Conservation (phyloP, 2,113 vertebrate species). For the Leucopternis melanops region DNA sequence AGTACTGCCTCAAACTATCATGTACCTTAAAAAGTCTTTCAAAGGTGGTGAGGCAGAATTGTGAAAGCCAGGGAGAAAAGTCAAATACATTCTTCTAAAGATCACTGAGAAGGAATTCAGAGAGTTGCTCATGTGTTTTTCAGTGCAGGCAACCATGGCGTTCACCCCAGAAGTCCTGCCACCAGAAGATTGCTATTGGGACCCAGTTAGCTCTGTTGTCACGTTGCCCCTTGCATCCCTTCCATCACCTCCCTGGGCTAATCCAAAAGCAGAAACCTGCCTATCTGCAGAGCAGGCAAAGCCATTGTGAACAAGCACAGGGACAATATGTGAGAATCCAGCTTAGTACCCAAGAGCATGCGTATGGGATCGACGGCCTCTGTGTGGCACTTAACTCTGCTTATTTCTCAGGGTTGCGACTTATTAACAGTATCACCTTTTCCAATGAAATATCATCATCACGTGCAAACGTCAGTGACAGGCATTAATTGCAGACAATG, state of each 20-base stretch:
- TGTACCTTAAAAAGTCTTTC: background rate
- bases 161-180: background rate
- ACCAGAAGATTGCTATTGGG: background rate
- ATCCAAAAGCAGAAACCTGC: background rate
- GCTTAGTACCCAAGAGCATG: background rate
- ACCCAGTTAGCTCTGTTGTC: background rate
- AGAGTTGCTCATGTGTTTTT: background rate
- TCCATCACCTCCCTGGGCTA: background rate
- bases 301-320: background rate
- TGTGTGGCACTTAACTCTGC: background rate
- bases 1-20: background rate
- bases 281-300: background rate
- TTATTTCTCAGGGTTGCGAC: slow-evolving; percentile 31
- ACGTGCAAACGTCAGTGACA: slow-evolving; percentile 58
- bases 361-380: background rate
- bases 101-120: background rate
- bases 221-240: fast-evolving
- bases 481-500: slow-evolving; percentile 53
- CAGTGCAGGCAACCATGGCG: background rate
- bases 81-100: background rate
- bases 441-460: background rate
- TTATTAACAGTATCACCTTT: slow-evolving; percentile 6
- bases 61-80: background rate
- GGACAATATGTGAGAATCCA: background rate
- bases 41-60: background rate